These are phyloP conservation scores for Tenualosa thibaudeaui DNA, from an alignment of 2,797 vertebrate genomes.

Conservation along the genomic window DNA sequence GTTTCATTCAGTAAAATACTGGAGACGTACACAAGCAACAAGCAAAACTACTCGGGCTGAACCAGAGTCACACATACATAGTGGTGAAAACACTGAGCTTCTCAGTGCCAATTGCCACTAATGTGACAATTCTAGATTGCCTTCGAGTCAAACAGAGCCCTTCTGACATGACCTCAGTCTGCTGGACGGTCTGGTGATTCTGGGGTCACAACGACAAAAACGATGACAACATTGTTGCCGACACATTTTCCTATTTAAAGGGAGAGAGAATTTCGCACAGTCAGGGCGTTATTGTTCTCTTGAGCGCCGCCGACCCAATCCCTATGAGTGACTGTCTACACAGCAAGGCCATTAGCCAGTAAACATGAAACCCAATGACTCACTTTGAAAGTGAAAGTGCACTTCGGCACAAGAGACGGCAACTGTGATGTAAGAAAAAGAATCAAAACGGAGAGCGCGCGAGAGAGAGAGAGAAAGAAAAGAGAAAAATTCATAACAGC, in stretches of 20 bases:
- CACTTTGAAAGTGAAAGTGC: background rate
- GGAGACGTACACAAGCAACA: background rate
- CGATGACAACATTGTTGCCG: background rate
- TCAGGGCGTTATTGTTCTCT: background rate
- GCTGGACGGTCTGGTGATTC: background rate
- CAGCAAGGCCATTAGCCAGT: background rate
- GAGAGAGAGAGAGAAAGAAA: background rate
- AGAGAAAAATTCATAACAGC: background rate
- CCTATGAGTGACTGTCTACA: background rate
- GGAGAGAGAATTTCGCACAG: background rate
- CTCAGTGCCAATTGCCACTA: too few species aligned
- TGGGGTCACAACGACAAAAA: background rate
- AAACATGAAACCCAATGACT: slow-evolving; percentile 3
- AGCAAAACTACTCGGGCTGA: background rate
- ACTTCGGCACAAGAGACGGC: background rate
- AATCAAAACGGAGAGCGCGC: background rate
- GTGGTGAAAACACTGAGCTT: background rate
- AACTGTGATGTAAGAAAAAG: background rate
- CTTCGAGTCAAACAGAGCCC: background rate
- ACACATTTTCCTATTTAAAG: slow-evolving; percentile 8
- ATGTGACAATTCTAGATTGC: background rate
- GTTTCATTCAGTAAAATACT: slow-evolving; percentile 23
- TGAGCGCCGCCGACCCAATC: background rate
- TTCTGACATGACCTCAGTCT: slow-evolving; percentile 3
- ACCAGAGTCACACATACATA: background rate